Base-by-base conservation (phyloP, 2,888 invertebrate species). In the Tenodera sinensis region DNA sequence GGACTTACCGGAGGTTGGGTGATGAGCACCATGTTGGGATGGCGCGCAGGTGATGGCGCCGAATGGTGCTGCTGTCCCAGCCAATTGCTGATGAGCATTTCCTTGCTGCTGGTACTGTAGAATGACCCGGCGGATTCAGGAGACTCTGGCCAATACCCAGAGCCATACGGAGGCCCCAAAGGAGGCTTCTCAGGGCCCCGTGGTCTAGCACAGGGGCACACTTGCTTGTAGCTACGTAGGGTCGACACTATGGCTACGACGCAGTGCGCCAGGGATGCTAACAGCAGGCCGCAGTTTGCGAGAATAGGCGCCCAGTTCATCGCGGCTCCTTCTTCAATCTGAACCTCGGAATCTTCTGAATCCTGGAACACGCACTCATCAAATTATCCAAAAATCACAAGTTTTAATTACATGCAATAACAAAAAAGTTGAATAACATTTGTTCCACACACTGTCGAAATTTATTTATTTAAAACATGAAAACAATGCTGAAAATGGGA, bases 201-300 rank as follows among this genome's bases (percentile, higher is more conserved):
- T 25, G 9, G 15, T 27, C 27, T 47, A 7, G 87, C 28, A 88
- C 91, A 91, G 20, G 91, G 90, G n/a, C 91, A 91, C 85, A 91
- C 92, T 12, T 90, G 91, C 47, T 90, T 89, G 89, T 91, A 91
- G 89, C 91, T 91, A 47, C 91, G 91, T 81, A 91, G 91, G 0
- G 90, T 91, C 6, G 91, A 90, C 87, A 91, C 89, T 71, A 91
- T 90, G 20, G 95, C 94, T 83, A 94, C 93, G 90, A 95, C 92
- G 92, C 95, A 95, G 92, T 96, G 95, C 28, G 95, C 93, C 0
- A 94, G 92, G 15, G 95, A 95, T 30, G 95, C 94, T 90, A 96
- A 93, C 86, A 96, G 94, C 9, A 96, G 93, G 0, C 95, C 95
- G 89, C 95, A 94, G 93, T 96, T 96, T 20, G 95, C 94, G 47